Evolutionary conservation across 2,888 invertebrate genomes (phyloP), one percentile per base, ranked within the genome.

Genomic region (Iselma pallidipennis): DNA sequence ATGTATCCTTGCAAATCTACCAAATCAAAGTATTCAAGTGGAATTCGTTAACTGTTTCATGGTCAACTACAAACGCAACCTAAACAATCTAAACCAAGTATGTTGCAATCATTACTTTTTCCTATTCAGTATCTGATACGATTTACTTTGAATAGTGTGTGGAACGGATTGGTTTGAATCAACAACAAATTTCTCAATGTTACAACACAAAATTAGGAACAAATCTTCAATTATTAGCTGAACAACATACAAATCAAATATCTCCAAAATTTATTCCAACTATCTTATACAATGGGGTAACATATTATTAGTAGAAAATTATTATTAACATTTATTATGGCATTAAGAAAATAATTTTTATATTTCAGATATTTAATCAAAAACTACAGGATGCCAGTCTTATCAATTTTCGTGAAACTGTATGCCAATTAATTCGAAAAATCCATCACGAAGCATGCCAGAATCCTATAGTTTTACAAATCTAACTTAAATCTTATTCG

Each of bases 241-340:
- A 87, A 75, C 70, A 78, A 51, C 71, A 78, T 42, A 87, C 87
- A 0, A 76, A 75, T 1, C 70, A 68, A 6, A 69, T 84, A 14
- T 68, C 66, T 1, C 86, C 85, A 1, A 77, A 73, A 57, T 86
- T 85, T 71, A 78, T 87, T 57, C 87, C 87, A 0, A 85, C 86
- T 0, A 75, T 86, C 53, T 78, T 84, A 16, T 74, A 85, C 37
- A 78, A 85, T 66, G 81, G 80, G 70, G 87, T 87, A 80, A 80
- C 10, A n/a, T n/a, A n/a, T n/a, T n/a, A n/a, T n/a, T n/a, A n/a
- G n/a, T n/a, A n/a, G n/a, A n/a, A n/a, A n/a, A n/a, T n/a, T n/a
- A n/a, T n/a, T n/a, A n/a, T n/a, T n/a, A n/a, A n/a, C n/a, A n/a
- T n/a, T n/a, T n/a, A n/a, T n/a, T n/a, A n/a, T n/a, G n/a, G n/a